Base-by-base conservation (phyloP, 1,140 invertebrate species). In the Dreissena rostriformis region DNA sequence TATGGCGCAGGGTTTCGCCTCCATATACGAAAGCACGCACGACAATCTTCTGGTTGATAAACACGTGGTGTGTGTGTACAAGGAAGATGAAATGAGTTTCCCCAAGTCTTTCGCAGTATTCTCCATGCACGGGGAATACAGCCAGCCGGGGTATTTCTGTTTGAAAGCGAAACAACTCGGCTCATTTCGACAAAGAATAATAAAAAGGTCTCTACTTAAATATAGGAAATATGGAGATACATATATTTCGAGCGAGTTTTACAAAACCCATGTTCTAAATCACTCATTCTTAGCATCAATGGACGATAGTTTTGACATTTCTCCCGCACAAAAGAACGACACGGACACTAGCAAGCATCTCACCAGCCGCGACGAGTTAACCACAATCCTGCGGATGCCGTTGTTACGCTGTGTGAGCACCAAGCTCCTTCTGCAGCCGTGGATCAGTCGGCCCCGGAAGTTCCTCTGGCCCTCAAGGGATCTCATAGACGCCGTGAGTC, bases 231-330 rank as follows among this genome's bases (percentile, higher is more conserved):
- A 61, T 19, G 57, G 57, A n/a, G 17, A n/a, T n/a, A n/a, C 57
- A 61, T n/a, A n/a, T 19, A 19, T 61, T 61, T 61, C 57, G 57
- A 61, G 57, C 57, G 57, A 61, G 22, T 61, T 61, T 19, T 61
- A 61, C 57, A 24, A n/a, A 19, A 61, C 2, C 17, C 17, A 19
- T n/a, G 57, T 61, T 61, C 17, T 19, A 24, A 61, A 19, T 6
- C 57, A 61, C 17, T 4, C 17, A 24, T 61, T 61, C 22, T 24
- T 6, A 24, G 2, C 17, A 61, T 61, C 57, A 2, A 61, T 4
- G 17, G 22, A 61, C 17, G 57, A 61, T 24, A 61, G 57, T n/a
- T 61, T n/a, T 24, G 57, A n/a, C 22, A 24, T 61, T n/a, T 61
- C 6, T 12, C 57, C 17, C 6, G 22, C 57, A 61, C 17, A 61